Conservation (phyloP, 2,113 vertebrate species). For the Narcine bancroftii region DNA sequence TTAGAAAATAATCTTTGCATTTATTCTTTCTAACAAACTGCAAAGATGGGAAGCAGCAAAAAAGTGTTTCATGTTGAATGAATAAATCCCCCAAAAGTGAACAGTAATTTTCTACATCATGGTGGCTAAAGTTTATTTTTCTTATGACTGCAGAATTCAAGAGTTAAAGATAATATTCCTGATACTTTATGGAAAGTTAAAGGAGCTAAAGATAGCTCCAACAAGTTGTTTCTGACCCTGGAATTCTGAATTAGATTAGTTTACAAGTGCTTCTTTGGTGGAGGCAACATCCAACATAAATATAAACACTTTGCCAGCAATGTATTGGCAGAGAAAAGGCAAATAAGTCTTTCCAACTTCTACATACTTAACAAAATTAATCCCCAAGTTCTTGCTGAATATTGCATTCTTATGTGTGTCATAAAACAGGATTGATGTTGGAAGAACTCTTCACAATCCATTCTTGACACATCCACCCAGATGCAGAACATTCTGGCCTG, state of each 20-base stretch:
- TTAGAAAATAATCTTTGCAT: too few relatives aligned
- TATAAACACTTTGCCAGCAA: background rate
- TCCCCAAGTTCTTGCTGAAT: background rate
- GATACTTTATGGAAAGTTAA: background rate
- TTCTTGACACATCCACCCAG: background rate
- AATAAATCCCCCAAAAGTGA: too few relatives aligned
- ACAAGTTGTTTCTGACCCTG: background rate
- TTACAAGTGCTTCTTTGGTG: background rate
- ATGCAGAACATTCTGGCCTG: background rate
- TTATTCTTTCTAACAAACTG: too few relatives aligned
- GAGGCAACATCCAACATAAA: background rate
- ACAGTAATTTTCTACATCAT: background rate
- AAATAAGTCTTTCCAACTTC: background rate
- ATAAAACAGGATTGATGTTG: background rate
- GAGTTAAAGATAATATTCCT: background rate
- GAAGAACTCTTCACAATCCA: background rate
- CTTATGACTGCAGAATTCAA: background rate
- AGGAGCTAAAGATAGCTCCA: background rate
- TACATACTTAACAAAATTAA: background rate
- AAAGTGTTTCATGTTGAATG: too few relatives aligned
- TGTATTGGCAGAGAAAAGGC: background rate
- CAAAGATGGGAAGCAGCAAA: too few relatives aligned
- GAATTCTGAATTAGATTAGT: background rate
- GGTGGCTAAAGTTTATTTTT: background rate
- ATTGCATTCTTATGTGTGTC: background rate